Evolutionary conservation across 1,140 invertebrate genomes (phyloP).

Genomic region (Mactra quadrangularis): DNA sequence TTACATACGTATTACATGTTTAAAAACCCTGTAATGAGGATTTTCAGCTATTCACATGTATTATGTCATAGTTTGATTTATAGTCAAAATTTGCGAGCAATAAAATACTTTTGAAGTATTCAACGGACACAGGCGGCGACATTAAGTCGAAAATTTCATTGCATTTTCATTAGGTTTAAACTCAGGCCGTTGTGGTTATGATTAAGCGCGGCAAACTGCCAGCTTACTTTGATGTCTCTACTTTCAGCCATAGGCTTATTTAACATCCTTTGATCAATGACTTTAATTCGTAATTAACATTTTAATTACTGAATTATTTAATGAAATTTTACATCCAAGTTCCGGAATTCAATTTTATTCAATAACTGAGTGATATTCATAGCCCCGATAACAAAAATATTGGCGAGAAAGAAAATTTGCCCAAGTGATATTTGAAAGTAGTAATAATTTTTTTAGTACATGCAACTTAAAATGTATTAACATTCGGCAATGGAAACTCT

Average conservation of each 20-base stretch:
- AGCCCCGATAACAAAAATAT: too few relatives aligned
- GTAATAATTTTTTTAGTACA: not conserved
- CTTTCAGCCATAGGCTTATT: constrained; percentile 31
- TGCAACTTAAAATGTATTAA: too few relatives aligned
- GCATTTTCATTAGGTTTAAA: constrained; percentile 49
- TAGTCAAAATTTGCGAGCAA: constrained; percentile 57
- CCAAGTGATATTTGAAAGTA: not conserved
- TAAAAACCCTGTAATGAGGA: constrained; percentile 19
- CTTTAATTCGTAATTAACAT: constrained; percentile 58
- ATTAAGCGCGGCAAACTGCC: constrained; percentile 14
- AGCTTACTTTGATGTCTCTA: constrained; percentile 33
- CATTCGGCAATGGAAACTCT: too few relatives aligned
- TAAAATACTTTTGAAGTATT: constrained; percentile 38
- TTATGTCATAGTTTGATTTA: constrained; percentile 38
- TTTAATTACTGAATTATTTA: constrained; percentile 48
- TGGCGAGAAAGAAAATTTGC: not conserved
- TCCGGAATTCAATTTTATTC: constrained; percentile 39
- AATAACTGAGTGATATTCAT: too few relatives aligned
- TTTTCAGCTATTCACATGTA: constrained; percentile 16
- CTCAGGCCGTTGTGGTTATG: constrained; percentile 1
- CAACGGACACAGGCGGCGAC: constrained; percentile 45
- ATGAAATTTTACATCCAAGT: constrained; percentile 8
- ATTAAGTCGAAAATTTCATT: constrained; percentile 24
- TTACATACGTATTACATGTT: constrained; percentile 28
- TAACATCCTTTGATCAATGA: constrained; percentile 38